Evolutionary conservation across 35 echinoderm and acorn worm species (phyloP).

Genomic region (Heliocidaris erythrogramma): DNA sequence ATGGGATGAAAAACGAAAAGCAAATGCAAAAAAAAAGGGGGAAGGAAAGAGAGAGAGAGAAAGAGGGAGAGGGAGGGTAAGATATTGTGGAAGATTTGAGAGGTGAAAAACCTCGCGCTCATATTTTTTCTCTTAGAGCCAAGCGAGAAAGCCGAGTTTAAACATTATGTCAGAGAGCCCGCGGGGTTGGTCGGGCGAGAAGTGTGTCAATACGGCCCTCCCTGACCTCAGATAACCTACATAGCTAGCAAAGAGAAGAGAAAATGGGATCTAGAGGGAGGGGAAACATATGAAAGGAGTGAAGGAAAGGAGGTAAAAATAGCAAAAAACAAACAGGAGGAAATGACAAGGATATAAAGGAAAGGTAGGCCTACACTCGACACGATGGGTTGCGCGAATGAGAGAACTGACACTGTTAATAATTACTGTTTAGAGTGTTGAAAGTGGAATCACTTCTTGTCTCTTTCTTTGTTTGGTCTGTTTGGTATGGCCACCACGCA

Average conservation of each 20-base stretch:
- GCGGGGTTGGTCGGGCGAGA: not conserved
- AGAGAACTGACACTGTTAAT: no score
- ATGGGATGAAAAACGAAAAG: not conserved
- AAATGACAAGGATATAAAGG: not conserved
- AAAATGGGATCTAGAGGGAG: not conserved
- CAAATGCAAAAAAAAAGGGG: not conserved
- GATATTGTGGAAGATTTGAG: not conserved
- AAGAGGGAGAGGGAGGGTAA: not conserved
- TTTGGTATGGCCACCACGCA: no score
- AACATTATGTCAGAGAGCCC: constrained; percentile 1
- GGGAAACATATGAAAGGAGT: not conserved
- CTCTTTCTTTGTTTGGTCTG: no score
- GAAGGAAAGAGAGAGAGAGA: not conserved
- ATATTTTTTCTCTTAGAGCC: not conserved
- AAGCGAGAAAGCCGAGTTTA: not conserved
- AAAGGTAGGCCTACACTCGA: no score
- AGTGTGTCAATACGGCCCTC: constrained; percentile 8
- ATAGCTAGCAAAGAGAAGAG: not conserved
- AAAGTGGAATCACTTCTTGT: no score
- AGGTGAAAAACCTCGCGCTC: not conserved
- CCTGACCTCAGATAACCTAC: not conserved
- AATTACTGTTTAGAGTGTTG: no score
- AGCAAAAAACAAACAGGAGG: not conserved
- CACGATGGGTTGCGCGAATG: no score
- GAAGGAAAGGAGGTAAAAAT: not conserved